phyloP scores from a whole-genome alignment of 2,797 vertebrate genomes.

The Apogon hyalosoma region DNA sequence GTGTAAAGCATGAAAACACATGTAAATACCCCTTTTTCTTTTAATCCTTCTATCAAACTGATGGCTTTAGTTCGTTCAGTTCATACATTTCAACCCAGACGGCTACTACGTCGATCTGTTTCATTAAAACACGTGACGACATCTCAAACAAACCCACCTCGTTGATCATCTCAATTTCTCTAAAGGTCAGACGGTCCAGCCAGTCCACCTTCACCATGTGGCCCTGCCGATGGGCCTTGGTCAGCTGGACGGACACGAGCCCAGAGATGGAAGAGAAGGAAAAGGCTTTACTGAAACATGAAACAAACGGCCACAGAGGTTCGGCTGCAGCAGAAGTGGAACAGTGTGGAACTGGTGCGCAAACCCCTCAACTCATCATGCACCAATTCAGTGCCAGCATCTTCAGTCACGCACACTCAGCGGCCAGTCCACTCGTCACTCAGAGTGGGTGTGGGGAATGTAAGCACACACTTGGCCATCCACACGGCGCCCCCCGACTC shows the following conservation, averaged over 20 bases:
- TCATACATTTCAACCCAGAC: not conserved
- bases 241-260: slow-evolving; percentile 88
- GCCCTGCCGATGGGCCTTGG: slow-evolving; percentile 97
- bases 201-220: slow-evolving; percentile 99
- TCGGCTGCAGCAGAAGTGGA: slow-evolving; percentile 36
- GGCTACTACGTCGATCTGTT: not conserved
- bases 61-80: not conserved
- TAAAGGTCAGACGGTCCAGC: slow-evolving; percentile 97
- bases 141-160: slow-evolving; percentile 84
- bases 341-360: slow-evolving; percentile 47
- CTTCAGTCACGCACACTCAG: slow-evolving; percentile 42
- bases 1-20: no score
- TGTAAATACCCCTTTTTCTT: no score
- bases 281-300: slow-evolving; percentile 12
- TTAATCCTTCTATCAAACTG: no score
- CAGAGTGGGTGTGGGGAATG: slow-evolving; percentile 51
- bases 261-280: not conserved
- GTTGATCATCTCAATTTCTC: slow-evolving; percentile 99
- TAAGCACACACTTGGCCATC: slow-evolving; percentile 54
- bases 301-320: not conserved
- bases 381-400: slow-evolving; percentile 55
- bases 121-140: no score
- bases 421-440: slow-evolving; percentile 62
- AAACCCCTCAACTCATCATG: slow-evolving; percentile 67
- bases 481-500: slow-evolving; percentile 48